A percentile compares a stretch with the other conserved stretches of the same genome.
Conservation (phyloP, 1,140 invertebrate genomes). For the Chironomus tepperi region DNA sequence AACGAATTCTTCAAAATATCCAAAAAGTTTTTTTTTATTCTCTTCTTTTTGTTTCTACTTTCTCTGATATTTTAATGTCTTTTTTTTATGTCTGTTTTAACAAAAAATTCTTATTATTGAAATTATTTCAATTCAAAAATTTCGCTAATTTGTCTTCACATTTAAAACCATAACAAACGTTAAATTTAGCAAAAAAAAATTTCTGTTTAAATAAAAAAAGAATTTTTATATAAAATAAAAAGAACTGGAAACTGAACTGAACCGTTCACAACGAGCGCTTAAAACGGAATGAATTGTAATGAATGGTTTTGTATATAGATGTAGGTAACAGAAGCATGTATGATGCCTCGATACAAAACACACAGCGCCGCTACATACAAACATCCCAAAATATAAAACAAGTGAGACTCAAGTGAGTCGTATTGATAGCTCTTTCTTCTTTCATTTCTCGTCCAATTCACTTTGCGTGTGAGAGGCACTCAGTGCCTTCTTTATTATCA, state of each 20-base stretch:
- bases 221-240: slow-evolving; percentile 10
- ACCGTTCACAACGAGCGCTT: slow-evolving; percentile 18
- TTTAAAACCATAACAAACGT: neutral
- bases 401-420: neutral
- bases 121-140: neutral
- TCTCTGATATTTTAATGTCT: neutral
- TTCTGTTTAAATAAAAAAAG: neutral
- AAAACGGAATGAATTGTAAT: slow-evolving; percentile 22
- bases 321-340: slow-evolving; percentile 12
- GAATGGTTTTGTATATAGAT: slow-evolving; percentile 3
- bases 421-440: neutral
- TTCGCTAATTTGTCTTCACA: neutral
- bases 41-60: neutral
- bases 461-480: neutral
- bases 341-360: slow-evolving; percentile 1
- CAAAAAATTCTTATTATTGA: neutral
- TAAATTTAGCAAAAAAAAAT: neutral
- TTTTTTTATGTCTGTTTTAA: neutral
- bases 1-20: neutral
- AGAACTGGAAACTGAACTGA: slow-evolving; percentile 19
- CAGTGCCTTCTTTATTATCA: too few species aligned
- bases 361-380: slow-evolving; percentile 11
- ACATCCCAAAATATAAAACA: slow-evolving; percentile 5
- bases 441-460: slow-evolving; percentile 7
- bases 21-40: neutral